Conservation (phyloP, 2,888 invertebrate species). For the Hirudinaria manillensis region DNA sequence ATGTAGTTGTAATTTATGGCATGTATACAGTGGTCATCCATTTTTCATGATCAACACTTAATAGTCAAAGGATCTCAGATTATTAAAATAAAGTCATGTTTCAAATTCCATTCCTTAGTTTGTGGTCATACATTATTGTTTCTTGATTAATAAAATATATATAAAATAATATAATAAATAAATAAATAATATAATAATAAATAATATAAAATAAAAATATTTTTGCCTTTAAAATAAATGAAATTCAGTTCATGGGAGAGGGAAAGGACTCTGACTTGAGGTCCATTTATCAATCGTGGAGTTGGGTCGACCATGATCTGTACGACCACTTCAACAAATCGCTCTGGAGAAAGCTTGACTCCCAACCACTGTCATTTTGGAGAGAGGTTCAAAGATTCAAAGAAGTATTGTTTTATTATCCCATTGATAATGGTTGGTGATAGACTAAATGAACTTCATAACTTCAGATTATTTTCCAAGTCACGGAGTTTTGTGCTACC, state of each 20-base stretch:
- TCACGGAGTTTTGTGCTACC: not conserved
- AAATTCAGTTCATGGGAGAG: not conserved
- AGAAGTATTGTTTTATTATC: not conserved
- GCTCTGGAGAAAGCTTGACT: conserved; percentile 45
- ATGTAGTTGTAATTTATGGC: too few species aligned
- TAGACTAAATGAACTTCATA: not conserved
- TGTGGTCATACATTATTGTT: not conserved
- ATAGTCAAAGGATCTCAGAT: too few species aligned
- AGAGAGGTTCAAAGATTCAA: conserved; percentile 36
- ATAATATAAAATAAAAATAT: too few species aligned
- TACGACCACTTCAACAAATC: conserved; percentile 48
- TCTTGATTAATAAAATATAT: too few species aligned
- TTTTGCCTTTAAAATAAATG: too few species aligned
- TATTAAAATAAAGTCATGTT: too few species aligned
- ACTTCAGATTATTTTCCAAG: not conserved
- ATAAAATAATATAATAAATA: too few species aligned
- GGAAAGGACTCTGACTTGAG: conserved; percentile 37
- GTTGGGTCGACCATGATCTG: conserved; percentile 46
- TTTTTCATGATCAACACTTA: too few species aligned
- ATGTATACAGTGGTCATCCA: too few species aligned
- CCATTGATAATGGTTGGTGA: not conserved
- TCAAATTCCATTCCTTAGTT: not conserved
- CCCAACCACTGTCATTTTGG: conserved; percentile 43
- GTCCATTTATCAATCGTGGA: conserved; percentile 45
- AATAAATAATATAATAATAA: too few species aligned